Conservation (phyloP, 2,113 vertebrate species). For the Polyodon spathula region DNA sequence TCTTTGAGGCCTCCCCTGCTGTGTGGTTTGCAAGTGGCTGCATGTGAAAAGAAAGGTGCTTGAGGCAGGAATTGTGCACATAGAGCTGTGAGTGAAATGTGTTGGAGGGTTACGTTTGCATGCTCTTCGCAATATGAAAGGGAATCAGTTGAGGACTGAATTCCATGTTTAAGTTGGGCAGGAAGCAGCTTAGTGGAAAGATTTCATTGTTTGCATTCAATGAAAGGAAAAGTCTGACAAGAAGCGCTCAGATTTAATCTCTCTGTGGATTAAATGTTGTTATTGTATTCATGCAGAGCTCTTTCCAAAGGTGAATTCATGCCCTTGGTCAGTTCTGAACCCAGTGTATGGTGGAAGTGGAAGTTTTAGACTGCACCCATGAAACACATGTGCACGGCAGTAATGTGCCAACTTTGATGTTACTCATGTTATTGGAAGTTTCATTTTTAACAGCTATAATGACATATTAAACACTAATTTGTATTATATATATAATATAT, state of each 20-base stretch:
- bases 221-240: constrained; percentile 75
- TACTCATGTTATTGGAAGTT: too few species aligned
- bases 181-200: constrained; percentile 59
- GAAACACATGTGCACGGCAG: too few species aligned
- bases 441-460: too few species aligned
- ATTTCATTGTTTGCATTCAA: constrained; percentile 70
- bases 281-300: constrained; percentile 47
- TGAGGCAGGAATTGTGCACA: not conserved
- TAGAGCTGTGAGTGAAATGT: not conserved
- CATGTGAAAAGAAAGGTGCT: not conserved
- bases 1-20: not conserved
- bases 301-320: constrained; percentile 52
- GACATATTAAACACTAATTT: too few species aligned
- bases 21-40: not conserved
- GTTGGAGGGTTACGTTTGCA: constrained; percentile 10
- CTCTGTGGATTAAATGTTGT: constrained; percentile 47
- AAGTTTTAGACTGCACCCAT: too few species aligned
- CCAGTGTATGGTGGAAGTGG: constrained; percentile 10
- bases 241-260: constrained; percentile 63
- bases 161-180: constrained; percentile 48
- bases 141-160: constrained; percentile 30
- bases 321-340: constrained; percentile 33
- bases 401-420: too few species aligned
- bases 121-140: constrained; percentile 9
- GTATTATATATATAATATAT: too few species aligned